Evolutionary conservation across 2,113 vertebrate species (phyloP).

Genomic region (Sander vitreus): DNA sequence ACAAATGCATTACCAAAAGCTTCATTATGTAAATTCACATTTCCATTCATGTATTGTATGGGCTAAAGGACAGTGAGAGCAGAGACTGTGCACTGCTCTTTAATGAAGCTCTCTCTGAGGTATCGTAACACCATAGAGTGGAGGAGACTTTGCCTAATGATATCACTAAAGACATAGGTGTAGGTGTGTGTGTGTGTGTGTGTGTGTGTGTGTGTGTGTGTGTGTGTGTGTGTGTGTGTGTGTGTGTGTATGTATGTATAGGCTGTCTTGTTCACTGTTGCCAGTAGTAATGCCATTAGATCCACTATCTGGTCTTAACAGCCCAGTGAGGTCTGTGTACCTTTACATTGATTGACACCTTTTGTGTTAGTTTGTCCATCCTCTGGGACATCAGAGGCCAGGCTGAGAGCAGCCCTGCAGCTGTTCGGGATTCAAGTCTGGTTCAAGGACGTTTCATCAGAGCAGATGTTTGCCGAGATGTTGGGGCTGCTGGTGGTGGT

Average conservation of each 20-base stretch:
- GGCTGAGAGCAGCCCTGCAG: constrained; percentile 32
- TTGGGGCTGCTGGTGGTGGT: not conserved
- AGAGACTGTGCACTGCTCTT: constrained; percentile 10
- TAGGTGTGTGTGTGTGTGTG: constrained; percentile 35
- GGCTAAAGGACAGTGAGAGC: constrained; percentile 22
- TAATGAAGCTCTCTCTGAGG: constrained; percentile 56
- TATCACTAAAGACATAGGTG: constrained; percentile 57
- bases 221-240: constrained; percentile 22
- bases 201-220: constrained; percentile 7
- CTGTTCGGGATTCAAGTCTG: constrained; percentile 29
- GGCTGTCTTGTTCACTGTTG: constrained; percentile 5
- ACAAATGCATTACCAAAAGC: constrained; percentile 5
- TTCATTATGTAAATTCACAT: constrained; percentile 37
- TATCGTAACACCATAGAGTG: constrained; percentile 34
- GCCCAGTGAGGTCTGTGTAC: constrained; percentile 31
- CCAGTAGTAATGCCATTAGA: constrained; percentile 34
- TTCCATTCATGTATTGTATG: constrained; percentile 8
- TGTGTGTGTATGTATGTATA: not conserved
- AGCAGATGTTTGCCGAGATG: constrained; percentile 37
- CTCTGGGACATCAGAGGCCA: constrained; percentile 38
- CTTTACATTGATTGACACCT: constrained; percentile 53
- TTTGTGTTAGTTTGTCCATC: constrained; percentile 19
- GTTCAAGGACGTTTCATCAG: constrained; percentile 51
- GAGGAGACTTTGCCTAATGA: constrained; percentile 66
- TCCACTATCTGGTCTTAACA: constrained; percentile 27